Conservation (phyloP, 2,113 vertebrate species). For the Rallus limicola region DNA sequence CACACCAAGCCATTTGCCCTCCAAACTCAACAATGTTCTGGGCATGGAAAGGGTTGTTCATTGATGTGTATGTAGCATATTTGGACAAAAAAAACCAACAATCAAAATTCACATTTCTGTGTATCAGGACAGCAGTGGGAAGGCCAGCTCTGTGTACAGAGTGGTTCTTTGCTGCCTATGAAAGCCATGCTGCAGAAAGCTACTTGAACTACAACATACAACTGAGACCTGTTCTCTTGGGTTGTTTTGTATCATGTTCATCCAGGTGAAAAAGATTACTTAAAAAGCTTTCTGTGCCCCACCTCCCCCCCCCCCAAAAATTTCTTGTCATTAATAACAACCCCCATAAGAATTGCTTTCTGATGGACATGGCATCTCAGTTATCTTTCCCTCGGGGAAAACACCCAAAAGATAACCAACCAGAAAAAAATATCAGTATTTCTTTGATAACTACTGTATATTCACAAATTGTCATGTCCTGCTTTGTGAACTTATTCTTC, state of each 20-base stretch:
- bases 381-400: neutral
- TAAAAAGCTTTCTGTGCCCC: neutral
- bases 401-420: fast-evolving
- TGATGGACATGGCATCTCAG: neutral
- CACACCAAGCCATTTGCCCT: neutral
- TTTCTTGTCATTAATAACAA: neutral
- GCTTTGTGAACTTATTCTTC: neutral
- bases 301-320: fast-evolving
- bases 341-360: neutral
- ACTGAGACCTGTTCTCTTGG: neutral
- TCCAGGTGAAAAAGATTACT: neutral
- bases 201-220: neutral
- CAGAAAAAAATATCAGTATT: neutral
- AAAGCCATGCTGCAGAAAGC: neutral
- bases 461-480: neutral
- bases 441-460: neutral
- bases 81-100: neutral
- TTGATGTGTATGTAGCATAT: neutral
- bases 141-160: neutral
- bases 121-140: neutral
- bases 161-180: neutral
- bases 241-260: neutral
- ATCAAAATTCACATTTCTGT: neutral
- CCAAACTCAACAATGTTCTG: neutral
- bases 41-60: neutral